Evolutionary conservation across 1,140 invertebrate species (phyloP), one percentile per base, ranked within the genome.

Genomic region (Zelostemma sp.): DNA sequence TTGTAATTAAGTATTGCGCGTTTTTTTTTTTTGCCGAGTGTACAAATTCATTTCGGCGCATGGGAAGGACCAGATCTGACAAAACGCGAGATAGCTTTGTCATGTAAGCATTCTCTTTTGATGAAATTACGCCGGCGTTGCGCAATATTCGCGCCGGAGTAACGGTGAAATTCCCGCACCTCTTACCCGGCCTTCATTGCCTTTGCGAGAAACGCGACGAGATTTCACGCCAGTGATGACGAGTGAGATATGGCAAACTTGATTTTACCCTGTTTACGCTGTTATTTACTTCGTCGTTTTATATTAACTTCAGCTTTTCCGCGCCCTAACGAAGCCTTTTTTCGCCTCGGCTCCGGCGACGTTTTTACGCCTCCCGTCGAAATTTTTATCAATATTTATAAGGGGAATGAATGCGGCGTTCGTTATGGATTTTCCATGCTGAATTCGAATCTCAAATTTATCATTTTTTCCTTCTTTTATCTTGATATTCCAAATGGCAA

Each of bases 61-160:
- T 12, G 43, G 17, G 43, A 46, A 46, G 16, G 9, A 17, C 2
- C 14, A 16, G 40, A 46, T 46, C 17, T 9, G 43, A 46, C 18
- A 46, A 46, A 46, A 46, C 6, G 43, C 16, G 16, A 46, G 43
- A 46, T 46, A 46, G 43, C 43, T 46, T 46, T 46, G 43, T 46
- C 43, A 46, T 46, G 43, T 11, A 19, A 46, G 43, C 43, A 46
- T 46, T 46, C 17, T 46, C 17, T 46, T 46, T 46, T 46, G 18
- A 46, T 12, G 43, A 46, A 46, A 46, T 19, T 18, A 19, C 43
- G 43, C 17, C 43, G 17, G 11, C 43, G 43, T 46, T 46, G 43
- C 43, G 43, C 43, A 46, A 46, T 46, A 46, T 46, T 46, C 43
- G 16, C 43, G 43, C 18, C 17, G 9, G 43, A 46, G 17, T 18